Evolutionary conservation across 2,113 vertebrate genomes (phyloP), one percentile per base, ranked within the genome.

Genomic region (Collichthys lucidus): DNA sequence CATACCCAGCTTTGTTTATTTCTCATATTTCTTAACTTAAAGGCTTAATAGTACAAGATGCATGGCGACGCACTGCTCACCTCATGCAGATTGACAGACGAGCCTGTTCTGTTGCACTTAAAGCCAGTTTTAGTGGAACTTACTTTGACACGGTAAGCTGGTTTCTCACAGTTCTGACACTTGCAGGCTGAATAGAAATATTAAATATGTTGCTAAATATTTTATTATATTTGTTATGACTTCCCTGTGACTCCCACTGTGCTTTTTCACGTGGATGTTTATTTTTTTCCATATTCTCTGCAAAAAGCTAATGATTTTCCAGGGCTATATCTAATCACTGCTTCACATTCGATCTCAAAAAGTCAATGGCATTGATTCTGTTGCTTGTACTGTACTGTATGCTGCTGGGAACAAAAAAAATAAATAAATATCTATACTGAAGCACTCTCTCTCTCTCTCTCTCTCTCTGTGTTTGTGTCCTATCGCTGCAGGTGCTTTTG

Each of bases 401-500:
- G 5, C 22, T 77, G 47, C 70, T 74, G 19, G 29, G 22, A 0
- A 24, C 69, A 74, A 57, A 60, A 44, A 61, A 6, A 46, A 26
- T 26, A 63, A 10, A 44, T 53, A 42, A 65, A 26, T 26, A 31
- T 59, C 29, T 56, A 31, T 44, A 26, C 61, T 55, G 20, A 74
- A 77, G 12, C 14, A 76, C 14, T 74, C 20, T 69, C 19, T 53
- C 1, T 53, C 1, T 69, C 19, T 63, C 14, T 74, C 20, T 69
- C 19, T 53, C 1, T 53, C 1, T 69, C 19, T 63, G 49, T 89
- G 71, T 74, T 74, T 90, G 57, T 85, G 69, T 92, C 50, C 62
- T 56, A 6, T 81, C 69, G 4, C 85, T 60, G 79, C 83, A 96
- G 94, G 97, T 90, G 97, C 96, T 26, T 99, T 99, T 92, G 97